Base-by-base conservation (phyloP, 2,888 invertebrate species). In the Caenorhabditis afra region DNA sequence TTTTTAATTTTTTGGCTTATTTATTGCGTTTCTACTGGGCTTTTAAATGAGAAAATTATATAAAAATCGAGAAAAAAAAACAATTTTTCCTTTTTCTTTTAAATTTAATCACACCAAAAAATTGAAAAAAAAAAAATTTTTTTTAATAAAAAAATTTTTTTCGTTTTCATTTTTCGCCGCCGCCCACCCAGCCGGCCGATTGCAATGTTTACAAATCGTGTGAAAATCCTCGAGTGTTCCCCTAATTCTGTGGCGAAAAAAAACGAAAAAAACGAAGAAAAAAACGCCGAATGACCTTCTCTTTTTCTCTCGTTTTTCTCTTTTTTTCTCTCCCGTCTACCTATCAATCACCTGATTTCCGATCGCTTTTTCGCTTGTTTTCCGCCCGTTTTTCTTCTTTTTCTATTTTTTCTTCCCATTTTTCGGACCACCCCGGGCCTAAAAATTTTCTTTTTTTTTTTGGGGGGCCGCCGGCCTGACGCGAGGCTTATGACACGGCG, bases 291-390 rank as follows among this genome's bases (percentile, higher is more conserved):
- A 29, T 29, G 29, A 29, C 49, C 50, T 45, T 55, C 23, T 53
- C 18, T 45, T 16, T 37, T 16, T 50, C 52, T 52, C 44, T 41
- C 45, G n/a, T n/a, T 29, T 61, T 22, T 66, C 41, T 59, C 59
- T 58, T 7, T 37, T 14, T 58, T 41, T 58, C 35, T 58, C 16
- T n/a, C 14, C 41, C 16, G 12, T 22, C 20, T 29, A 37, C 45
- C 53, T 73, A 65, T 65, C 73, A 73, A 73, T 64, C 65, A 64
- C 71, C 62, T 71, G 71, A 71, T 71, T 71, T 70, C 53, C 61
- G 68, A 70, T 59, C 41, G 41, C 14, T 41, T 55, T 29, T 53
- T 8, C n/a, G 14, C 53, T 29, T 29, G 44, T 61, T 59, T 68
- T 50, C 47, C 66, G 55, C 66, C 65, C 44, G 45, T 39, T 50